Conservation (phyloP, 2,797 vertebrate species). For the Sardinella longiceps region DNA sequence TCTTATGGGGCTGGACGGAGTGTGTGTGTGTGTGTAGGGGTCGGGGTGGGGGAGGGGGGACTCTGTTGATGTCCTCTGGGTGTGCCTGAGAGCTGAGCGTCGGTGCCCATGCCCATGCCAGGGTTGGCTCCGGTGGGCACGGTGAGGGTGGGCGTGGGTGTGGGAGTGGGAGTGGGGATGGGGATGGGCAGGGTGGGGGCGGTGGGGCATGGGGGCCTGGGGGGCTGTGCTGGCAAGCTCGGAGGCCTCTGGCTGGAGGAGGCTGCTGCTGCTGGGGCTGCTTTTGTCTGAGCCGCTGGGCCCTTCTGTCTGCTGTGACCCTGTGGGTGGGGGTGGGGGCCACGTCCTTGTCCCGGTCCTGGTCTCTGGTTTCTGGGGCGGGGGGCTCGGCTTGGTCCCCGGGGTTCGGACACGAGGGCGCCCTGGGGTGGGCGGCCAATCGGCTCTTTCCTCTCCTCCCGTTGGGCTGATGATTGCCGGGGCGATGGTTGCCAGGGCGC, state of each 20-base stretch:
- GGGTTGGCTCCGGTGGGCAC: too few species aligned
- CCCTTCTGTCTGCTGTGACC: background rate
- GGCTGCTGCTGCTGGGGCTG: slow-evolving; percentile 57
- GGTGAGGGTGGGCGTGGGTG: too few species aligned
- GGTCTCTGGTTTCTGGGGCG: background rate
- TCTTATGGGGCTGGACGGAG: background rate
- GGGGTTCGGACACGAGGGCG: background rate
- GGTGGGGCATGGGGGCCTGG: background rate
- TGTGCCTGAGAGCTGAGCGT: background rate
- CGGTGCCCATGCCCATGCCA: too few species aligned
- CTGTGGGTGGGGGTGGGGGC: background rate
- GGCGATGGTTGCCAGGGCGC: slow-evolving; percentile 24
- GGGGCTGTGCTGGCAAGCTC: slow-evolving; percentile 43
- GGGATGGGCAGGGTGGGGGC: background rate
- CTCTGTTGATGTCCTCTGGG: slow-evolving; percentile 29
- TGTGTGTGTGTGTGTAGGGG: too few species aligned
- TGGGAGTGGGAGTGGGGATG: background rate
- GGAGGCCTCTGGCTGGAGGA: slow-evolving; percentile 46
- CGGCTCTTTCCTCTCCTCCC: slow-evolving; percentile 11
- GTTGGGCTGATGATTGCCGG: slow-evolving; percentile 28
- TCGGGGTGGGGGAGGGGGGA: background rate
- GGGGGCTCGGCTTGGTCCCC: background rate
- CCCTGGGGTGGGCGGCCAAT: background rate
- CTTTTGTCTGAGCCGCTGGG: slow-evolving; percentile 38
- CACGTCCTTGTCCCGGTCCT: too few species aligned